Conservation (phyloP, 1,140 invertebrate genomes). For the Holcopasites calliopsidis region DNA sequence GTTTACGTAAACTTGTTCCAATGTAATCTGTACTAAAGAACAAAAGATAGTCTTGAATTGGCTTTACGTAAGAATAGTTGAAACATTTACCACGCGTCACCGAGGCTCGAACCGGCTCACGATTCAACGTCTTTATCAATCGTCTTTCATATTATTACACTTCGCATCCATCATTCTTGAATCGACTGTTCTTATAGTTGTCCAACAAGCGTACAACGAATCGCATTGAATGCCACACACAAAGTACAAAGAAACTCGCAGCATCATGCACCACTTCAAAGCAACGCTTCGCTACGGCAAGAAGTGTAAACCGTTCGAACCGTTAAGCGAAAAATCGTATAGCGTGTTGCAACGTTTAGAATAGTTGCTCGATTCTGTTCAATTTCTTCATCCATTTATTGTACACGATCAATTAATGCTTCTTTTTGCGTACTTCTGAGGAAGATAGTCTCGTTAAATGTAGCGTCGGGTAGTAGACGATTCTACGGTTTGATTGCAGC, state of each 20-base stretch:
- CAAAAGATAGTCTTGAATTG: not conserved
- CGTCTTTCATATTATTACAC: not conserved
- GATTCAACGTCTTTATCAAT: too few species aligned
- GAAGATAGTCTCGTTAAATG: not conserved
- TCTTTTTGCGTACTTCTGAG: not conserved
- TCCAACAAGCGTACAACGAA: not conserved
- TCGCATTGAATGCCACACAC: not conserved
- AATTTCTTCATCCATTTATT: not conserved
- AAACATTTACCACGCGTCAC: too few species aligned
- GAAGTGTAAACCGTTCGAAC: not conserved
- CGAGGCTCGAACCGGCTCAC: too few species aligned
- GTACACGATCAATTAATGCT: not conserved
- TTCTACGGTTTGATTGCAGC: too few species aligned
- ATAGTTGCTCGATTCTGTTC: not conserved
- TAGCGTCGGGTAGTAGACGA: too few species aligned
- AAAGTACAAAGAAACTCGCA: slow-evolving; percentile 1
- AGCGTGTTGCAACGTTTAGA: not conserved
- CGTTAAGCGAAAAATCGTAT: slow-evolving; percentile 13
- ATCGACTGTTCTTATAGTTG: not conserved
- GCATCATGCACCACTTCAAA: not conserved
- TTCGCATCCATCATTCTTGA: not conserved
- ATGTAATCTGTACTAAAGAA: not conserved
- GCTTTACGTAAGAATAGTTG: too few species aligned
- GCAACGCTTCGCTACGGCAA: not conserved
- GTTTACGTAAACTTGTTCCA: not conserved